A percentile compares a stretch with the other conserved stretches of the same genome.
Conservation (phyloP, 1,140 invertebrate genomes). For the Heliconius melpomene region DNA sequence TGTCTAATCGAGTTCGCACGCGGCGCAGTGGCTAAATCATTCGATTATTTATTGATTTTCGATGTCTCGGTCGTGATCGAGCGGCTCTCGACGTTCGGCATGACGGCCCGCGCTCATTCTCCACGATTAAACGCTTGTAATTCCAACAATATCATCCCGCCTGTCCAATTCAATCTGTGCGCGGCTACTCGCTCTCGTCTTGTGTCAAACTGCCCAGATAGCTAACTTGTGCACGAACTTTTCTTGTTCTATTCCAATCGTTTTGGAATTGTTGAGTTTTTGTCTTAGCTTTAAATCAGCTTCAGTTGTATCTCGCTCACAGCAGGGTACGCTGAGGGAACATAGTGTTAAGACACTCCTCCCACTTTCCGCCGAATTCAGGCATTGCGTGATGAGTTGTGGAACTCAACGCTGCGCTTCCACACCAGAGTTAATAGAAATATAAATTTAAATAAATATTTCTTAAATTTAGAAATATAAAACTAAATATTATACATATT, state of each 20-base stretch:
- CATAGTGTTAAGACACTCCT: no score
- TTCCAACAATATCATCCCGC: constrained; percentile 74
- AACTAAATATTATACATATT: not conserved
- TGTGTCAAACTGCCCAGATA: constrained; percentile 51
- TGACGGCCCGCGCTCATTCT: constrained; percentile 65
- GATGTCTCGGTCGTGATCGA: constrained; percentile 79
- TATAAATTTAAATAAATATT: no score
- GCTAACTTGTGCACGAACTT: constrained; percentile 44
- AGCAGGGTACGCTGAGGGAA: no score
- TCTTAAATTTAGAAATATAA: not conserved
- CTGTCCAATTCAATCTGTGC: constrained; percentile 73
- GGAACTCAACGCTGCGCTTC: no score
- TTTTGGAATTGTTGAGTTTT: constrained; percentile 33
- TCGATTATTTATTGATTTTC: constrained; percentile 81
- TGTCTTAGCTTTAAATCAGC: not conserved
- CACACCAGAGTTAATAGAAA: no score
- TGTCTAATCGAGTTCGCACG: constrained; percentile 79
- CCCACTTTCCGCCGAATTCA: no score
- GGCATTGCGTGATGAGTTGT: no score
- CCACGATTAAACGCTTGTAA: constrained; percentile 78
- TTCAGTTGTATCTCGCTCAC: no score
- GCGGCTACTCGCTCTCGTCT: constrained; percentile 52
- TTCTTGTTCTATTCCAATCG: constrained; percentile 43
- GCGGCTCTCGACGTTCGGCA: constrained; percentile 66
- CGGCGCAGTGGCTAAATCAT: constrained; percentile 79